phyloP scores from a whole-genome alignment of 1,140 invertebrate genomes.

The Drosophila bipectinata region DNA sequence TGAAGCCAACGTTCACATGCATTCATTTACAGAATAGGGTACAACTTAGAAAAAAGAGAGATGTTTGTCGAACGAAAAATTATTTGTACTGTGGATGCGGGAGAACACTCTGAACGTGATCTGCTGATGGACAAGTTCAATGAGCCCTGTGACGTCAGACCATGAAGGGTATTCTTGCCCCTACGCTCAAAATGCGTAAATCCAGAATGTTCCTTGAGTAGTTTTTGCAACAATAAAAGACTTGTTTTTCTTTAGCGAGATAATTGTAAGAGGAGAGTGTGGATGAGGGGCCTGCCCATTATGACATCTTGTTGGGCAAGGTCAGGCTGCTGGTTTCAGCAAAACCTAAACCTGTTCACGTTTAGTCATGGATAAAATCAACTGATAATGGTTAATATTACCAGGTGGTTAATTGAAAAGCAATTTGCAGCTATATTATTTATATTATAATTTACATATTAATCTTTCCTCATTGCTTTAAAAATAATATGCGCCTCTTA shows the following conservation, averaged over 20 bases:
- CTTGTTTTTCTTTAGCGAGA: constrained; percentile 9
- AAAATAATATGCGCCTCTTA: not conserved
- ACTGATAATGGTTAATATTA: not conserved
- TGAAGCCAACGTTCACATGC: not conserved
- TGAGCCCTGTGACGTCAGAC: constrained; percentile 45
- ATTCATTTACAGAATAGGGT: constrained; percentile 10
- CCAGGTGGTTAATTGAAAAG: constrained; percentile 41
- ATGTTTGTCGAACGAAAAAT: constrained; percentile 17
- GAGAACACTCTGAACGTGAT: constrained; percentile 7
- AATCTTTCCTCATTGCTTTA: constrained; percentile 3
- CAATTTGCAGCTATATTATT: constrained; percentile 18
- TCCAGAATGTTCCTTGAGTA: constrained; percentile 14
- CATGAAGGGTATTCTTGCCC: constrained; percentile 2
- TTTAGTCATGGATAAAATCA: constrained; percentile 13
- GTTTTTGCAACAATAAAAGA: not conserved
- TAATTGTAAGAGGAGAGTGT: not conserved
- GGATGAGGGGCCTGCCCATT: constrained; percentile 5
- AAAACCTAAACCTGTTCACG: constrained; percentile 30
- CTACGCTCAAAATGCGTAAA: not conserved
- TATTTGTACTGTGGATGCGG: constrained; percentile 1
- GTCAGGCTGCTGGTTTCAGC: constrained; percentile 18
- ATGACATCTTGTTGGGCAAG: constrained; percentile 35
- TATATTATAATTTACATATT: not conserved
- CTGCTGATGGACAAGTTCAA: constrained; percentile 52
- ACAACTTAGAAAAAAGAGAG: constrained; percentile 13